Conservation (phyloP, 2,113 vertebrate genomes). For the Lagopus leucura region DNA sequence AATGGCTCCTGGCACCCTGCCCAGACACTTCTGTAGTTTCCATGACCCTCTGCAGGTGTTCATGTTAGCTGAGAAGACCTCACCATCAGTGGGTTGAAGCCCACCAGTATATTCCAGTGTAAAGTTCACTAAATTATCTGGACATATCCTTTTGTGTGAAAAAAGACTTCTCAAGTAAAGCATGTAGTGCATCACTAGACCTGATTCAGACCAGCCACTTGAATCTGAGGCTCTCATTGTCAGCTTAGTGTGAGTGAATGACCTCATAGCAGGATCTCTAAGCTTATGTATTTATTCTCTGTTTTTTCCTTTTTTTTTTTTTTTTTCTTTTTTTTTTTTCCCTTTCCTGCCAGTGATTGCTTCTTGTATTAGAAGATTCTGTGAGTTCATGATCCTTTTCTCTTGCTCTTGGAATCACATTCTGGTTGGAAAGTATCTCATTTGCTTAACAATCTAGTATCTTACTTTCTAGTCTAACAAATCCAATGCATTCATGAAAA, state of each 20-base stretch:
- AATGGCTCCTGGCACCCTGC: not conserved
- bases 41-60: not conserved
- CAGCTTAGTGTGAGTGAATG: not conserved
- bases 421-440: not conserved
- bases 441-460: not conserved
- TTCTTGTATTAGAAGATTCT: not conserved
- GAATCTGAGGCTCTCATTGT: not conserved
- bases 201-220: not conserved
- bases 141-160: not conserved
- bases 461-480: not conserved
- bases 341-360: not conserved
- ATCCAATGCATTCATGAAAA: not conserved
- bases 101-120: not conserved
- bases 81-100: not conserved
- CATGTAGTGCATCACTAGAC: not conserved
- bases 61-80: not conserved
- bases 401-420: not conserved
- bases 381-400: not conserved
- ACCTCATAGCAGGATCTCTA: not conserved
- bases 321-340: rapidly evolving
- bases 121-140: not conserved
- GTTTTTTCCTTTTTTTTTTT: too few relatives aligned
- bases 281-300: not conserved
- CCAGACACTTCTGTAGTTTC: not conserved
- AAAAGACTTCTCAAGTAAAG: not conserved